Evolutionary conservation across 2,797 vertebrate species (phyloP).

Genomic region (Pempheris klunzingeri): DNA sequence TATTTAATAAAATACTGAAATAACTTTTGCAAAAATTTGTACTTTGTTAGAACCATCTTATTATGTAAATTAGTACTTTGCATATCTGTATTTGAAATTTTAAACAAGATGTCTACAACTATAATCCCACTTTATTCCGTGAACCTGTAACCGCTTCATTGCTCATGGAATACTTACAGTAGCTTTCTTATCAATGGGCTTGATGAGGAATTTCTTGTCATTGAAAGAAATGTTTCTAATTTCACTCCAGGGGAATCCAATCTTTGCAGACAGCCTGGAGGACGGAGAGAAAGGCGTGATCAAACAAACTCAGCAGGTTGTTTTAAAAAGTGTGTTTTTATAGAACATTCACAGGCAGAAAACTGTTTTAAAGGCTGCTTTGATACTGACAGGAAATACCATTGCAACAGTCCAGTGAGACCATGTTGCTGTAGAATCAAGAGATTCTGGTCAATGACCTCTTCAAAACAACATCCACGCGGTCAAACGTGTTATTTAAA

Average conservation of each 20-base stretch:
- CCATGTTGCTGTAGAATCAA: slow-evolving; percentile 5
- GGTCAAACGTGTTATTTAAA: slow-evolving; percentile 50
- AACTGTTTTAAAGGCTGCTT: background rate
- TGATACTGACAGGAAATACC: background rate
- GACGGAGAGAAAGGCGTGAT: background rate
- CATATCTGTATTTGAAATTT: background rate
- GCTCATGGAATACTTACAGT: slow-evolving; percentile 87
- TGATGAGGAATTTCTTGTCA: slow-evolving; percentile 98
- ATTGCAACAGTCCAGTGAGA: background rate
- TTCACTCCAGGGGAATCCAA: slow-evolving; percentile 99
- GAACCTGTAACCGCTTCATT: background rate
- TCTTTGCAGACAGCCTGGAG: slow-evolving; percentile 94
- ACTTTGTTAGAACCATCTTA: no score
- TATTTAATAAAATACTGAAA: no score
- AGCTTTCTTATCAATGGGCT: slow-evolving; percentile 96
- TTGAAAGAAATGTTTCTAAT: slow-evolving; percentile 97
- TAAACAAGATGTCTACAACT: background rate
- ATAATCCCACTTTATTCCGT: slow-evolving; percentile 2
- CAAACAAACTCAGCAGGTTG: background rate
- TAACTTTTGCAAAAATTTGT: no score
- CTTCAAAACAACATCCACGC: slow-evolving; percentile 47
- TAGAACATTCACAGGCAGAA: background rate
- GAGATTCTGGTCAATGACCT: slow-evolving; percentile 59
- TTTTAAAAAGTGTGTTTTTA: background rate
- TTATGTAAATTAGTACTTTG: no score